phyloP scores from a whole-genome alignment of 2,113 vertebrate species.

The Myanophis thanlyinensis region DNA sequence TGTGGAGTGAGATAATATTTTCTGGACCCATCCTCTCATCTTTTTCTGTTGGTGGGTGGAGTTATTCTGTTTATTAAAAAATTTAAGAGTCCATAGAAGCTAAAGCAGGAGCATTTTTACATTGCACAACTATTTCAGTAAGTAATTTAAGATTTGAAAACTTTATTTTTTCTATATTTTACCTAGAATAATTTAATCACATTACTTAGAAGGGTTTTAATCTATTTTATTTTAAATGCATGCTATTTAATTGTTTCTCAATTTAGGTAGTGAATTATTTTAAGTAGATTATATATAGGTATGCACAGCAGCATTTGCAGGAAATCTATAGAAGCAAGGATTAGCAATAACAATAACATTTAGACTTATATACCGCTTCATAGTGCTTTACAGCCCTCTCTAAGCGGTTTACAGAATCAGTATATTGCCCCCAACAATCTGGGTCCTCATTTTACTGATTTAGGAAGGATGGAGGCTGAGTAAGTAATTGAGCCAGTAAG shows the following conservation, averaged over 20 bases:
- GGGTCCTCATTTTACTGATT: no score
- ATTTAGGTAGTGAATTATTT: not conserved
- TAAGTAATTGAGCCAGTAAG: no score
- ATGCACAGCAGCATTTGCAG: not conserved
- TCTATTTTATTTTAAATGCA: not conserved
- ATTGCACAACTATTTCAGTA: not conserved
- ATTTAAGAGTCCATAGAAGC: not conserved
- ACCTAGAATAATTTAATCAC: not conserved
- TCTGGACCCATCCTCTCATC: not conserved
- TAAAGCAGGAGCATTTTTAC: not conserved
- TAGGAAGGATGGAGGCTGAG: no score
- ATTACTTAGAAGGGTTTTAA: not conserved
- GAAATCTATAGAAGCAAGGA: not conserved
- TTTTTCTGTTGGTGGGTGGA: not conserved
- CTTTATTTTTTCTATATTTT: not conserved
- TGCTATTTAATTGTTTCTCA: not conserved
- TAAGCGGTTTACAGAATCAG: no score
- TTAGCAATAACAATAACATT: no score
- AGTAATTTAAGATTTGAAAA: not conserved
- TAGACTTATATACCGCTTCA: no score
- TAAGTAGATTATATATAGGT: not conserved
- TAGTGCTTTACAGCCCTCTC: no score
- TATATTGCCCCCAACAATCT: no score
- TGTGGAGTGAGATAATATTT: not conserved
- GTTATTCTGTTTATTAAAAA: not conserved